phyloP scores from a whole-genome alignment of 2,113 vertebrate species.

The Eulemur macaco region DNA sequence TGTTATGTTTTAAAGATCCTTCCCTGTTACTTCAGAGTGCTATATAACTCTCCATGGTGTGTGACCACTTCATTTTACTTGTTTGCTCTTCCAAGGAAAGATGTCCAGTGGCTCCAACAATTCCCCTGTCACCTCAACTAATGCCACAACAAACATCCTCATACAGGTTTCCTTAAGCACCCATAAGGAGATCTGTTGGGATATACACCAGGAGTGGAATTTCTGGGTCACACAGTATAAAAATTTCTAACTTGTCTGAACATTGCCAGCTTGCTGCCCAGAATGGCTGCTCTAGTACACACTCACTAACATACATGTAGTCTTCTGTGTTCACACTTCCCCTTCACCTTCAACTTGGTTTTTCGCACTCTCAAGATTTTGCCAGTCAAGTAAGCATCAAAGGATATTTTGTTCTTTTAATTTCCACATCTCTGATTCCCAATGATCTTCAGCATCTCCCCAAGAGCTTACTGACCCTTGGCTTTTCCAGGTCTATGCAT shows the following conservation, averaged over 20 bases:
- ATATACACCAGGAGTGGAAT: not conserved
- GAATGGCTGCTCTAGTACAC: not conserved
- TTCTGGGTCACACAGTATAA: not conserved
- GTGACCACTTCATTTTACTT: not conserved
- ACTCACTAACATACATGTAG: fast-evolving
- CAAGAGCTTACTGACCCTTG: not conserved
- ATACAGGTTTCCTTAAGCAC: not conserved
- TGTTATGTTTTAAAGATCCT: not conserved
- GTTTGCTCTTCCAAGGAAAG: not conserved
- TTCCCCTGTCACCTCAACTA: not conserved
- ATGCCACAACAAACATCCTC: not conserved
- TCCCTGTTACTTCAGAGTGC: not conserved
- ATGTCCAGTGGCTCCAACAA: not conserved
- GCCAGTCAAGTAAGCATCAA: not conserved
- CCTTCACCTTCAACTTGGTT: not conserved
- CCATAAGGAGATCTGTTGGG: not conserved
- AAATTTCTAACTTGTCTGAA: not conserved
- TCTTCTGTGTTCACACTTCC: not conserved
- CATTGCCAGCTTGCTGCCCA: not conserved
- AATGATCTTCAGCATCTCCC: not conserved
- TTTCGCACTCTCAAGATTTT: not conserved
- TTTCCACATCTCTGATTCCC: not conserved
- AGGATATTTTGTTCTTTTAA: not conserved
- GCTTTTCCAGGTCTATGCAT: not conserved
- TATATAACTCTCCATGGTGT: not conserved